Base-by-base conservation (phyloP, 1,140 invertebrate species). In the Lasioglossum albipes region DNA sequence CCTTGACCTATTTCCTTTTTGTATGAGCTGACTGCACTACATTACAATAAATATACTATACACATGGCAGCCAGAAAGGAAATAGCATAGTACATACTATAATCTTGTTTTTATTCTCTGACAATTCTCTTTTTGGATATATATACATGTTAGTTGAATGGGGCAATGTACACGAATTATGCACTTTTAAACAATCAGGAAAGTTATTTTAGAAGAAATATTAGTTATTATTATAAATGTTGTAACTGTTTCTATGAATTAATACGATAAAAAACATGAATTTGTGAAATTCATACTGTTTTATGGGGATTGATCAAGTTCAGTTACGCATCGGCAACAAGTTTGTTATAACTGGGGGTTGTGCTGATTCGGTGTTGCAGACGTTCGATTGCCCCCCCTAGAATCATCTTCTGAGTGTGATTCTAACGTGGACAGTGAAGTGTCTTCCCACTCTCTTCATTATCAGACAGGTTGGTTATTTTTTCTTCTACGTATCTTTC, bases 381-480 rank as follows among this genome's bases (percentile, higher is more conserved):
- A 95, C 87, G 94, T 94, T 95, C 94, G 94, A 93, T 94, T 95
- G 90, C 89, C 89, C 87, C 92, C 92, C 85, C 89, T 93, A 94
- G 95, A 94, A 94, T 95, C 95, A 93, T 96, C 95, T 93, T 95
- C 96, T 89, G 96, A 96, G 94, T 96, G 95, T 94, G 96, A 95
- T 91, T 95, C 94, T 91, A 95, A 95, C 89, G 94, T 95, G 91
- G 95, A 97, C 94, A 96, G 95, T 94, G 96, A 96, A 94, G 94
- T 96, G 92, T 96, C 96, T 92, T 96, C 96, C 94, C 95, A 96
- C 93, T 96, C 96, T 94, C 95, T 96, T 93, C 95, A 96, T 94
- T 96, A 96, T 93, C 95, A 96, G 95, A 94, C 95, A 95, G 95
- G 95, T 95, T 94, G 95, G 94, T 95, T 94, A 92, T 81, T 91